phyloP scores from a whole-genome alignment of 2,113 vertebrate species.

The Chloebia gouldiae region DNA sequence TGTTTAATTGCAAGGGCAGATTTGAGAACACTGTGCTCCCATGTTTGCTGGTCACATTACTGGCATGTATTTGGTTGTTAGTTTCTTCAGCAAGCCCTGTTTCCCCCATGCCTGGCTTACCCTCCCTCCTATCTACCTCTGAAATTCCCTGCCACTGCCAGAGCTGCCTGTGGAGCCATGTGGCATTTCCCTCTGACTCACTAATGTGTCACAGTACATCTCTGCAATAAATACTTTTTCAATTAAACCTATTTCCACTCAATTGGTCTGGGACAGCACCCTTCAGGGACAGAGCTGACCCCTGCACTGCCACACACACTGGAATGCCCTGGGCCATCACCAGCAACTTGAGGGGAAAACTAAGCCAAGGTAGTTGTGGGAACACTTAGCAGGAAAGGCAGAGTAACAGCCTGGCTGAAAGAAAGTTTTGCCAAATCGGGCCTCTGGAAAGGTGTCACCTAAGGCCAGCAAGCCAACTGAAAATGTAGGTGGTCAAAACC shows the following conservation, averaged over 20 bases:
- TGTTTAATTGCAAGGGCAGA: neutral
- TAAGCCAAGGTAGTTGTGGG: neutral
- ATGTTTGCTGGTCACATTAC: neutral
- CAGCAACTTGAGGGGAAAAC: neutral
- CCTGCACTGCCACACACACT: neutral
- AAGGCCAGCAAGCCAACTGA: neutral
- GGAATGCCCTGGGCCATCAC: neutral
- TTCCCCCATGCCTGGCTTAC: neutral
- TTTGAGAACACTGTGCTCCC: neutral
- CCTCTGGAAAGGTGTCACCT: neutral
- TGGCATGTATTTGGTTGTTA: neutral
- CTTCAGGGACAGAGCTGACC: neutral
- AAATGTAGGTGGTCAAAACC: neutral
- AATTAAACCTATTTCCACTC: neutral
- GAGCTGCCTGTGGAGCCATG: neutral
- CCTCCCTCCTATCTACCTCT: neutral
- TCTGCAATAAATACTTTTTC: neutral
- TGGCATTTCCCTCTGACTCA: constrained; percentile 23
- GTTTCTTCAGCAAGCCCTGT: neutral
- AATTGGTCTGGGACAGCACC: neutral
- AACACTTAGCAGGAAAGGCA: neutral
- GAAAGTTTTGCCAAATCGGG: neutral
- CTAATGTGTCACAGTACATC: neutral
- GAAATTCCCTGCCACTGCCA: neutral
- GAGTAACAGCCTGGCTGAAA: neutral